Base-by-base conservation (phyloP, 2,797 vertebrate genomes). In the Cryptoprocta ferox region DNA sequence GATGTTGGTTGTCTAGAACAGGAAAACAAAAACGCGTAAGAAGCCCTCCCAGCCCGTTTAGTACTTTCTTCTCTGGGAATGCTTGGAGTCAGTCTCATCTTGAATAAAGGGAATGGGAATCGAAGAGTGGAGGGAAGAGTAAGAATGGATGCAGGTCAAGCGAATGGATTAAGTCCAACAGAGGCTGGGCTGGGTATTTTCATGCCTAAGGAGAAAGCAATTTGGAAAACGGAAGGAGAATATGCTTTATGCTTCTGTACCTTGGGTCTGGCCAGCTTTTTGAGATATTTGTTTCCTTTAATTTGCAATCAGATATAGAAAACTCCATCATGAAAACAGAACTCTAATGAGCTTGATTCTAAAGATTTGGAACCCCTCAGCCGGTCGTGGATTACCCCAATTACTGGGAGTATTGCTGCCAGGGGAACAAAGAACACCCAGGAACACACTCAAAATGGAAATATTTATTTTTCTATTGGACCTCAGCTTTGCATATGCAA, bases 281-380 rank as follows among this genome's bases (percentile, higher is more conserved):
- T 10, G 28, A 50, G 37, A 9, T 16, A 24, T 35, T 76, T 66
- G 12, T 39, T 73, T 63, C 80, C 76, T 81, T 95, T 68, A 61
- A 88, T 95, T 96, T 91, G 71, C 30, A 92, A n/a, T 39, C 70
- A 90, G 87, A 37, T 90, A 26, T 45, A 15, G 89, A 83, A 82
- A 92, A 87, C 59, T 91, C 53, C 32, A 11, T 70, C 50, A 59
- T 19, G 78, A 79, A 91, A 65, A 50, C n/a, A 87, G 70, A 80
- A 32, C 73, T 53, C 37, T 61, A 91, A 89, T 79, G 37, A 95
- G n/a, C 73, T 66, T 66, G 70, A 66, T 86, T 83, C 56, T 45
- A 93, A 92, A 96, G 66, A 70, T 71, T 53, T 70, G 53, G 92
- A 83, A n/a, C 61, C 35, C 32, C 32, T n/a, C 1, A n/a, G 48